phyloP scores from a whole-genome alignment of 37 sponge, comb jelly and placozoan genomes.

The Halisarca cf. caerulea region DNA sequence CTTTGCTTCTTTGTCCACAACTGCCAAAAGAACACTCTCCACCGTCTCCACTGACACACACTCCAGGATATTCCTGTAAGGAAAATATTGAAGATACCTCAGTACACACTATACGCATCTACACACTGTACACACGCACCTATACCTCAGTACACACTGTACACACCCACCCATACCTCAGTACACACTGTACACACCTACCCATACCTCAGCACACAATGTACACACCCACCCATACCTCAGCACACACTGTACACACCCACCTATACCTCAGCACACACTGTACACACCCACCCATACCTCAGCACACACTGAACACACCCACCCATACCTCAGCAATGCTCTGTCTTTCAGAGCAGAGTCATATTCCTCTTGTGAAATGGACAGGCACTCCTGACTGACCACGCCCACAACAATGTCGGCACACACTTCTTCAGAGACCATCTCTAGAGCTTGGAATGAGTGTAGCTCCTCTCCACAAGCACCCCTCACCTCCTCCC shows the following conservation, averaged over 20 bases:
- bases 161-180: neutral
- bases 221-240: neutral
- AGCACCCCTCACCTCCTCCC: neutral
- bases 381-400: neutral
- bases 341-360: neutral
- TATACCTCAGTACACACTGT: neutral
- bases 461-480: neutral
- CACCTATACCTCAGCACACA: no score
- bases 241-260: conserved; percentile 1
- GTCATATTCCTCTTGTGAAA: neutral
- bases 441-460: neutral
- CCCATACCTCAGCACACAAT: neutral
- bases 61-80: neutral
- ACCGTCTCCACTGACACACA: neutral
- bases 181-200: neutral
- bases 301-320: neutral
- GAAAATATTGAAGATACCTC: neutral
- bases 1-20: neutral
- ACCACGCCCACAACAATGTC: conserved; percentile 9
- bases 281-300: neutral
- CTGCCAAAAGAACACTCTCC: neutral
- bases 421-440: neutral
- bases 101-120: neutral
- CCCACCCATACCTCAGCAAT: neutral
- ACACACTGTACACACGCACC: neutral